A percentile compares a stretch with the other conserved stretches of the same genome.
Evolutionary conservation across 2,888 invertebrate genomes (phyloP).

Genomic region (Xiphydria camelus): DNA sequence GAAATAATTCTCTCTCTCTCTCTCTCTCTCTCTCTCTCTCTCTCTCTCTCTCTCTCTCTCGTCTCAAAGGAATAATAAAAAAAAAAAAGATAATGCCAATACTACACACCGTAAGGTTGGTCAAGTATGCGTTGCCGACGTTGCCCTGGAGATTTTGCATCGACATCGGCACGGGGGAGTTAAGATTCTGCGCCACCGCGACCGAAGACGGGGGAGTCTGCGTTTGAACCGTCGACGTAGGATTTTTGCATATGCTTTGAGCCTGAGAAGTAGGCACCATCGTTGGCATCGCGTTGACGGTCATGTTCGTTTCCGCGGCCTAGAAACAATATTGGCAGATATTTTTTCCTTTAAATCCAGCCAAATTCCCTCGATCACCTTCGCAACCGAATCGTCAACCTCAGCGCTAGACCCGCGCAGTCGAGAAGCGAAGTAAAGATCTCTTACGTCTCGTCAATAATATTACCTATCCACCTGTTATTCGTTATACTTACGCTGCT

Average conservation of each 20-base stretch:
- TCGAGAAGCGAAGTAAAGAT: too few relatives aligned
- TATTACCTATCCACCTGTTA: background rate
- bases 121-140: slow-evolving; percentile 33
- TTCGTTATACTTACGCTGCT: slow-evolving; percentile 38
- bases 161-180: slow-evolving; percentile 28
- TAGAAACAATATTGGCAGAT: slow-evolving; percentile 15
- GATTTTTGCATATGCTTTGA: slow-evolving; percentile 46
- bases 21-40: too few relatives aligned
- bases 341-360: background rate
- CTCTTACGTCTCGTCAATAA: too few relatives aligned
- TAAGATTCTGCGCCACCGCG: slow-evolving; percentile 36
- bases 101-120: slow-evolving; percentile 41
- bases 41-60: background rate
- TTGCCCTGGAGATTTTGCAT: slow-evolving; percentile 35
- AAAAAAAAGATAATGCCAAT: background rate
- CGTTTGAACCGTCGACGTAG: slow-evolving; percentile 52
- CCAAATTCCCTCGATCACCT: too few relatives aligned
- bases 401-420: too few relatives aligned
- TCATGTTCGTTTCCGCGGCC: slow-evolving; percentile 44
- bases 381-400: background rate
- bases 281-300: slow-evolving; percentile 39
- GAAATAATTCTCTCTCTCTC: too few relatives aligned
- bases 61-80: slow-evolving; percentile 2
- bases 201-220: slow-evolving; percentile 41
- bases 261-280: slow-evolving; percentile 39